Conservation (phyloP, 2,888 invertebrate genomes). For the Pollenia amentaria region DNA sequence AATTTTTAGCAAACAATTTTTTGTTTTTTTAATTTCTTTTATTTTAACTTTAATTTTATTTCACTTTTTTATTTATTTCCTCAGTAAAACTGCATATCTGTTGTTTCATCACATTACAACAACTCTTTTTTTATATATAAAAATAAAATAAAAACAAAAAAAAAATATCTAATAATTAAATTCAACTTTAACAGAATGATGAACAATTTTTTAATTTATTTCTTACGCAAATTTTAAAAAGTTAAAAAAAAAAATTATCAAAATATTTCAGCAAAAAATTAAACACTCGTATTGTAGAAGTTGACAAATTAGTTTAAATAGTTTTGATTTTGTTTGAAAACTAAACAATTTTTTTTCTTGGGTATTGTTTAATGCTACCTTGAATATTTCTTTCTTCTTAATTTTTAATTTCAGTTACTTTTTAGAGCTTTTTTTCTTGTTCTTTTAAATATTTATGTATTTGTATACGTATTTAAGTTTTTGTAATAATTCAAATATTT, state of each 20-base stretch:
- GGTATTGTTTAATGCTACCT: conserved; percentile 18
- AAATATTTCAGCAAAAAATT: conserved; percentile 27
- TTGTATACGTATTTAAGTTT: neutral
- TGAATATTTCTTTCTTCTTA: conserved; percentile 18
- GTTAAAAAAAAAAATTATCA: conserved; percentile 21
- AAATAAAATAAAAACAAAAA: conserved; percentile 34
- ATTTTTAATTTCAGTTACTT: conserved; percentile 7
- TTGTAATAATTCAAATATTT: conserved; percentile 25
- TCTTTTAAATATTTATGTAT: neutral
- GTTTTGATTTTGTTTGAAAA: conserved; percentile 67
- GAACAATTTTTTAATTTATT: conserved; percentile 35
- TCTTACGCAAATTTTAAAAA: conserved; percentile 48
- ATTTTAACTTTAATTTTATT: conserved; percentile 15
- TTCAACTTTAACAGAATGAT: conserved; percentile 40
- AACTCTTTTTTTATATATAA: conserved; percentile 4
- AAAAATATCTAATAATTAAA: conserved; percentile 21
- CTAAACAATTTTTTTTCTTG: conserved; percentile 18
- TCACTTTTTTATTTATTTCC: conserved; percentile 1
- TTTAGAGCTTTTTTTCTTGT: neutral
- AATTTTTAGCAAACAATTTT: conserved; percentile 45
- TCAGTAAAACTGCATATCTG: conserved; percentile 49
- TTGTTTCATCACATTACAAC: conserved; percentile 52
- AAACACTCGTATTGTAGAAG: conserved; percentile 65
- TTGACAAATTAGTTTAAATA: conserved; percentile 72
- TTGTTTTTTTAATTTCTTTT: neutral